phyloP scores from a whole-genome alignment of 2,797 vertebrate species.

The Dicrostonyx torquatus region DNA sequence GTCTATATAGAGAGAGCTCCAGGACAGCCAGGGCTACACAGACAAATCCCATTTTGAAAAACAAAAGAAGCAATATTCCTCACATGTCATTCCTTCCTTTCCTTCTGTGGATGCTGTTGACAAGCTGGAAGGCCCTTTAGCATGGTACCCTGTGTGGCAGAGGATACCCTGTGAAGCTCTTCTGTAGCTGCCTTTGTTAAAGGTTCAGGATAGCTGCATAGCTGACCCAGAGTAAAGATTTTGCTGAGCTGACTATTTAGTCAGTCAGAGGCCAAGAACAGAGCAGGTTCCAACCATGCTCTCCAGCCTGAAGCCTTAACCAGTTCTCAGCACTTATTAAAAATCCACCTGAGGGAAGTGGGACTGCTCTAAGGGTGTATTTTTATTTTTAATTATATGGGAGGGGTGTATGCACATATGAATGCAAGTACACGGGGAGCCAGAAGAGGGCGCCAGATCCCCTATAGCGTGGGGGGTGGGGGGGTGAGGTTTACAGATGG shows the following conservation, averaged over 20 bases:
- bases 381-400: not conserved
- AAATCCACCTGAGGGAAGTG: not conserved
- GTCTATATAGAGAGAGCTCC: not conserved
- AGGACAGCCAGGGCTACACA: not conserved
- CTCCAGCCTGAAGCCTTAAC: not conserved
- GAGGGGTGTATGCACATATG: not conserved
- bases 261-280: not conserved
- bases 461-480: not conserved
- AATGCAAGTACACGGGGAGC: not conserved
- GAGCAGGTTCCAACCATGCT: not conserved
- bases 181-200: not conserved
- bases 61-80: not conserved
- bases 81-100: not conserved
- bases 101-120: not conserved
- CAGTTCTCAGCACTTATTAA: not conserved
- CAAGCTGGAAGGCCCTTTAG: slow-evolving; percentile 9
- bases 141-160: not conserved
- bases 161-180: not conserved
- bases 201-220: not conserved
- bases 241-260: slow-evolving; percentile 1
- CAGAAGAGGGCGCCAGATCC: not conserved
- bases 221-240: not conserved
- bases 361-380: not conserved
- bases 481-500: not conserved
- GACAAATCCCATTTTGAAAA: not conserved